Base-by-base conservation (phyloP, 2,797 vertebrate species). In the Delichon dasypus region DNA sequence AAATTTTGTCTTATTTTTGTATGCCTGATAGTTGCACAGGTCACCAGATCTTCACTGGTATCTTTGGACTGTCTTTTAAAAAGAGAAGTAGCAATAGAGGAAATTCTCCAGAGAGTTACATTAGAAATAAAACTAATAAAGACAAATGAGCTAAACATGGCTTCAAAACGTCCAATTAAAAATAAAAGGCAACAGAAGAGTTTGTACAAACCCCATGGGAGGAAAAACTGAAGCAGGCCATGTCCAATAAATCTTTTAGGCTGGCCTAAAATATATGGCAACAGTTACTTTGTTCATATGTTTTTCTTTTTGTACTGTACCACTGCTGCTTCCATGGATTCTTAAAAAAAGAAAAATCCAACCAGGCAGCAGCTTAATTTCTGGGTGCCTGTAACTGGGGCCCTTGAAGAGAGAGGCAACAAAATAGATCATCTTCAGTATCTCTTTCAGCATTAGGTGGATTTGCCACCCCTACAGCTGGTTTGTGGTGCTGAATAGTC, bases 151-250 rank as follows among this genome's bases (percentile, higher is more conserved):
- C 22, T 58, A 36, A 92, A 73, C 30, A 14, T 67, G 25, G 60
- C 74, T 92, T 85, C 44, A 71, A 66, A 95, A 65, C 32, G 70
- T 77, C 40, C 79, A 72, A 38, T 92, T 88, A 85, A 91, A 93
- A 88, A 67, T 60, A 42, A 84, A 95, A 80, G 71, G 36, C 55
- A 70, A 53, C 45, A 34, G 62, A 87, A 93, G 58, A 38, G 32
- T 60, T 92, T 84, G 79, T 85, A 71, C 36, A 76, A 81, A 90
- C 36, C 51, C 55, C 17, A 1, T 47, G 30, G 62, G 89, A 92
- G 45, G 58, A 70, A 78, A 13, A 86, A 86, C 29, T 53, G 68
- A 95, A 89, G 57, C 47, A 60, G 54, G 38, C 32, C 13, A 7
- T 9, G 11, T 88, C 65, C 60, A 70, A 34, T 80, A 86, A 40